Conservation (phyloP, 2,113 vertebrate genomes). For the Pelmatolapia mariae region DNA sequence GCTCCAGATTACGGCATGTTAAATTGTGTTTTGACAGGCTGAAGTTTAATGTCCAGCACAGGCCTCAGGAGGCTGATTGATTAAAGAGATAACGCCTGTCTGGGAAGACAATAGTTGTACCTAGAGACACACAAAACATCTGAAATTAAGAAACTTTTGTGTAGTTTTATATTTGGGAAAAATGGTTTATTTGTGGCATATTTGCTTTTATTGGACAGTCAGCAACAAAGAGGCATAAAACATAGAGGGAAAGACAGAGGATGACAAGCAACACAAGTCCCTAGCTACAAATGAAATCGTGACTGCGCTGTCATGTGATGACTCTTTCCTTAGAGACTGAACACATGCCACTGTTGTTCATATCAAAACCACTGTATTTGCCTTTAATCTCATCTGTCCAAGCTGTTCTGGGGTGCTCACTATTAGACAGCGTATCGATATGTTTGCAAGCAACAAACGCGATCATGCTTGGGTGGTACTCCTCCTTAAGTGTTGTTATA, state of each 20-base stretch:
- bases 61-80: slow-evolving; percentile 59
- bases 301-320: not conserved
- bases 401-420: not conserved
- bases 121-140: slow-evolving; percentile 11
- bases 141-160: not conserved
- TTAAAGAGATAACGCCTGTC: slow-evolving; percentile 49
- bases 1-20: slow-evolving; percentile 42
- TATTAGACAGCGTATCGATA: not conserved
- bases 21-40: slow-evolving; percentile 63
- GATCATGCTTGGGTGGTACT: not conserved
- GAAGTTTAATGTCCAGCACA: slow-evolving; percentile 49
- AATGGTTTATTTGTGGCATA: not conserved
- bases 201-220: not conserved
- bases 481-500: not conserved
- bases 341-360: not conserved
- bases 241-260: not conserved
- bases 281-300: not conserved
- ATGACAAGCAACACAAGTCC: not conserved
- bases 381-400: not conserved
- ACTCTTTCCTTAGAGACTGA: not conserved
- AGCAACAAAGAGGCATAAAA: not conserved
- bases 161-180: not conserved
- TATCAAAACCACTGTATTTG: not conserved
- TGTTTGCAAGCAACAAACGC: not conserved
- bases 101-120: slow-evolving; percentile 45